phyloP scores from a whole-genome alignment of 2,888 invertebrate genomes.

The Biston stratarius region DNA sequence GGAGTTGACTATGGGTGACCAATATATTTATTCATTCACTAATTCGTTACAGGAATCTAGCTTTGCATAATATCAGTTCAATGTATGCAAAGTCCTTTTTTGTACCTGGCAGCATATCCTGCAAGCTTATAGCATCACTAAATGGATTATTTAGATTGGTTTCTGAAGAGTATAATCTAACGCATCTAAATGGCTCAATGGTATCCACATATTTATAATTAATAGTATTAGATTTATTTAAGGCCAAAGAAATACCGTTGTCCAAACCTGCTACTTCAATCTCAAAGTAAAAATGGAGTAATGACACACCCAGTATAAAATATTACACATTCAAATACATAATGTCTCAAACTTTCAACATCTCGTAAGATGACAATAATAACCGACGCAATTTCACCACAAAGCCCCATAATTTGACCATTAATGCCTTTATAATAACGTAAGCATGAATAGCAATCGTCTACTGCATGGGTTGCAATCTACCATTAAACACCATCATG shows the following conservation, averaged over 20 bases:
- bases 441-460: slow-evolving; percentile 30
- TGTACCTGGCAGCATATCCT: slow-evolving; percentile 6
- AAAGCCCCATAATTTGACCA: slow-evolving; percentile 26
- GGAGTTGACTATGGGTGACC: background rate
- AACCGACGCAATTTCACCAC: slow-evolving; percentile 31
- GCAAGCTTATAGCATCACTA: slow-evolving; percentile 6
- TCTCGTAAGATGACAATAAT: slow-evolving; percentile 27
- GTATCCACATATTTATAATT: background rate
- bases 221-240: too few relatives aligned
- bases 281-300: background rate
- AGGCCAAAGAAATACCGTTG: too few relatives aligned
- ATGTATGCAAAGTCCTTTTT: slow-evolving; percentile 1
- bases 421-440: slow-evolving; percentile 38
- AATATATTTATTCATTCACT: background rate
- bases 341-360: slow-evolving; percentile 30
- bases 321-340: slow-evolving; percentile 12
- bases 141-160: slow-evolving; percentile 27
- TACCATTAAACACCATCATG: slow-evolving; percentile 38
- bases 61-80: background rate
- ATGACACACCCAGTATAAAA: background rate
- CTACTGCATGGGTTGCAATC: slow-evolving; percentile 21
- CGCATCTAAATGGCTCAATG: slow-evolving; percentile 27
- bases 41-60: background rate
- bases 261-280: background rate
- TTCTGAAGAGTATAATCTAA: slow-evolving; percentile 25